Conservation (phyloP, 2,888 invertebrate species). For the Neocrepidodera transversa region DNA sequence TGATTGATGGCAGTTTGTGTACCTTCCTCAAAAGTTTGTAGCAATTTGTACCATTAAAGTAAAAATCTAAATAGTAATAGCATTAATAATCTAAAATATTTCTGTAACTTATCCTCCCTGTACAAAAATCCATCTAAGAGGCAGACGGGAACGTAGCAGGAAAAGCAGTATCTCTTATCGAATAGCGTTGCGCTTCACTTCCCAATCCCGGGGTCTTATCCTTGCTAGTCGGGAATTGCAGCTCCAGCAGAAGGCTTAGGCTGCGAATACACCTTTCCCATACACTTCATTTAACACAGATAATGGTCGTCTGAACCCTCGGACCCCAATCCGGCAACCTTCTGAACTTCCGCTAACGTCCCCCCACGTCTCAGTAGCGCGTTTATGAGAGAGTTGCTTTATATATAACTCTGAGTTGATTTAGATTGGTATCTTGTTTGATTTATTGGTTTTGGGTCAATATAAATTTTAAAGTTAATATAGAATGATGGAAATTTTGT, state of each 20-base stretch:
- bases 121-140: conserved; percentile 31
- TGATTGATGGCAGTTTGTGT: no score
- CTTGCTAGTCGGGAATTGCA: conserved; percentile 57
- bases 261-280: conserved; percentile 58
- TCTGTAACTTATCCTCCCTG: no score
- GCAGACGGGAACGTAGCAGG: conserved; percentile 30
- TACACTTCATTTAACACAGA: conserved; percentile 62
- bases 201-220: conserved; percentile 58
- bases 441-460: no score
- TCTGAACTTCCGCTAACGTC: conserved; percentile 52
- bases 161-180: conserved; percentile 58
- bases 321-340: conserved; percentile 25
- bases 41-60: no score
- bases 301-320: conserved; percentile 64
- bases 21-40: no score
- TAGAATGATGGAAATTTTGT: no score
- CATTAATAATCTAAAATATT: no score
- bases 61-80: no score
- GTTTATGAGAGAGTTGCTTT: neutral
- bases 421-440: neutral
- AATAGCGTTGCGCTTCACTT: conserved; percentile 60
- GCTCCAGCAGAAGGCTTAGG: conserved; percentile 59
- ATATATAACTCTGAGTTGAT: neutral
- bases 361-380: conserved; percentile 45
- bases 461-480: no score